These are phyloP conservation scores for Centropyge bicolor DNA, from an alignment of 2,797 vertebrate genomes.

Conservation along the genomic window DNA sequence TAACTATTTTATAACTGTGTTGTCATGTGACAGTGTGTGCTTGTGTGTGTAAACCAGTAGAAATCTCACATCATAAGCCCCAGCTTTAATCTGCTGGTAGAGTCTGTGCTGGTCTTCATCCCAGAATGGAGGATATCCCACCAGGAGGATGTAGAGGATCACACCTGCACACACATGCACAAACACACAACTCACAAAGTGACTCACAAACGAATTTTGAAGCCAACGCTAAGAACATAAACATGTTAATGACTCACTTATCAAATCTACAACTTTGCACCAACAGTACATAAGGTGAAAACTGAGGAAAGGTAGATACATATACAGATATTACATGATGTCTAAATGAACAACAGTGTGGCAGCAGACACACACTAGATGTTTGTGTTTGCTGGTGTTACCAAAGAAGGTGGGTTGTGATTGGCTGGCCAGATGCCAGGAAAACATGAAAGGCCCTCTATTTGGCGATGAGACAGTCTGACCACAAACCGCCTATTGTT, in stretches of 20 bases:
- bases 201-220: conserved; percentile 8
- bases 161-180: conserved; percentile 86
- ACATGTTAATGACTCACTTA: neutral
- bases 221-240: neutral
- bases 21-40: no score
- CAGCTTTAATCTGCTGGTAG: conserved; percentile 98
- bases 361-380: neutral
- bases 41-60: neutral
- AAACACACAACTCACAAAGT: no score
- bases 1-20: no score
- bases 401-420: conserved; percentile 11
- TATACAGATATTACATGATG: neutral
- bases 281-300: neutral
- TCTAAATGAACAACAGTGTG: conserved; percentile 12
- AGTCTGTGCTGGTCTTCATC: conserved; percentile 98
- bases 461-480: neutral
- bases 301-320: neutral
- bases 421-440: conserved; percentile 30
- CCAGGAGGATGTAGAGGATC: conserved; percentile 97
- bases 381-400: conserved; percentile 5
- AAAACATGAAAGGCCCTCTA: conserved; percentile 42
- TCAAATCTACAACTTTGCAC: neutral
- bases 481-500: conserved; percentile 41
- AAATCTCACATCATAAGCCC: conserved; percentile 94
- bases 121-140: conserved; percentile 98